Evolutionary conservation across 2,113 vertebrate genomes (phyloP).

Genomic region (Fulica atra): DNA sequence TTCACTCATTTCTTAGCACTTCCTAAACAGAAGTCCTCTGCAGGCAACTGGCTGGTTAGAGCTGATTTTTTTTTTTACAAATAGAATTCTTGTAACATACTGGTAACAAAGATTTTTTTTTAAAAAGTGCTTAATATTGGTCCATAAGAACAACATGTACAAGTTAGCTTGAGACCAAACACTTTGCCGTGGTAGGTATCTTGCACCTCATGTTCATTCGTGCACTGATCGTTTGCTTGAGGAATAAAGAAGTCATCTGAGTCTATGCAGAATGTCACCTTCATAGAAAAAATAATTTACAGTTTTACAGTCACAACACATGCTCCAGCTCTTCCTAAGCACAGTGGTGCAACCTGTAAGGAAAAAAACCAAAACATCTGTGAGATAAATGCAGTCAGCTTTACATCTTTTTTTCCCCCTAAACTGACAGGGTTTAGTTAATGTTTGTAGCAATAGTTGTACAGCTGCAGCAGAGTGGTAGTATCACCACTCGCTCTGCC

Average conservation of each 20-base stretch:
- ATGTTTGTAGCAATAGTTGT: neutral
- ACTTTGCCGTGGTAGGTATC: slow-evolving; percentile 32
- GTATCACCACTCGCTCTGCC: neutral
- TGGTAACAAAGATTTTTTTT: neutral
- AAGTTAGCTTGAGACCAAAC: slow-evolving; percentile 16
- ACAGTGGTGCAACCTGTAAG: slow-evolving; percentile 90
- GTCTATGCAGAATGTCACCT: neutral
- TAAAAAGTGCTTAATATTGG: slow-evolving; percentile 37
- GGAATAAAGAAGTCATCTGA: neutral
- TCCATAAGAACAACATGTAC: neutral
- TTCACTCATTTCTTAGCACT: neutral
- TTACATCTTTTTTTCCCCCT: neutral
- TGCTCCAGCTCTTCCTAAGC: slow-evolving; percentile 93
- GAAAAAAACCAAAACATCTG: neutral
- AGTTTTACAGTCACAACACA: slow-evolving; percentile 94
- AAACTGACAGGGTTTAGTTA: neutral
- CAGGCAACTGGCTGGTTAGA: neutral
- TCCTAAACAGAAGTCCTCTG: slow-evolving; percentile 1
- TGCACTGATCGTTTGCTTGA: neutral
- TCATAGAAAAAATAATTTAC: slow-evolving; percentile 66
- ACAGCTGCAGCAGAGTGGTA: neutral
- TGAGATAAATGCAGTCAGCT: neutral
- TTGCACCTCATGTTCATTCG: neutral
- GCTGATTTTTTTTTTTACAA: neutral
- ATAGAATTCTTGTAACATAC: neutral